Evolutionary conservation across 2,113 vertebrate genomes (phyloP).

Genomic region (Trogon melanurus): DNA sequence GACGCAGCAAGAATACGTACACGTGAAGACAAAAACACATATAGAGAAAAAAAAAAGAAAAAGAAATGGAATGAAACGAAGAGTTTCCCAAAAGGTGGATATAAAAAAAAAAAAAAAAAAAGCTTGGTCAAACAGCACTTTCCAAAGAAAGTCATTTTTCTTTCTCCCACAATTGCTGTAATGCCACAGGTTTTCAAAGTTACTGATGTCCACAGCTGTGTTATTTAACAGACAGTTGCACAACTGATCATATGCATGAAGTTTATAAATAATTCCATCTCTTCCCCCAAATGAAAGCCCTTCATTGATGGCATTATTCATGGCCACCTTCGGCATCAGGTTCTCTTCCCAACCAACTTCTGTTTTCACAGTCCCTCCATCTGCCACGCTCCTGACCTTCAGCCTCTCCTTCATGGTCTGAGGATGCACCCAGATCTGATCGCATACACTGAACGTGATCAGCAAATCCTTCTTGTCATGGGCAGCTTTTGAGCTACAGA

Average conservation of each 20-base stretch:
- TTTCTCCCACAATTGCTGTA: background rate
- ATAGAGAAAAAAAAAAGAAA: background rate
- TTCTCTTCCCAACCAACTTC: background rate
- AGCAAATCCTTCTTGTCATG: background rate
- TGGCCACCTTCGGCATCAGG: background rate
- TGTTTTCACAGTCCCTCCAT: background rate
- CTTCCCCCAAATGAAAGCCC: background rate
- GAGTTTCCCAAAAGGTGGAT: background rate
- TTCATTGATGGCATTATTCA: constrained; percentile 14
- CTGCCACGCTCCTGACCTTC: constrained; percentile 1
- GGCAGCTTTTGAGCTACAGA: background rate
- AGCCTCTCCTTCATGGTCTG: background rate
- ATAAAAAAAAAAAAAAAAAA: background rate
- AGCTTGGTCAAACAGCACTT: background rate
- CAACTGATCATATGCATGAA: background rate
- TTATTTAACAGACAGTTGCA: background rate
- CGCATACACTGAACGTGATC: background rate
- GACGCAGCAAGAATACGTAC: background rate
- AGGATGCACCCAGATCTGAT: background rate
- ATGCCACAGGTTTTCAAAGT: background rate
- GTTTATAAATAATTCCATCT: constrained; percentile 1
- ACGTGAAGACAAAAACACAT: background rate
- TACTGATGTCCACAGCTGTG: background rate
- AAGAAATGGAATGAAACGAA: background rate
- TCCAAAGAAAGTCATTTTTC: background rate